These are phyloP conservation scores for Threskiornis aethiopicus DNA, from an alignment of 2,797 vertebrate species.

Conservation along the genomic window DNA sequence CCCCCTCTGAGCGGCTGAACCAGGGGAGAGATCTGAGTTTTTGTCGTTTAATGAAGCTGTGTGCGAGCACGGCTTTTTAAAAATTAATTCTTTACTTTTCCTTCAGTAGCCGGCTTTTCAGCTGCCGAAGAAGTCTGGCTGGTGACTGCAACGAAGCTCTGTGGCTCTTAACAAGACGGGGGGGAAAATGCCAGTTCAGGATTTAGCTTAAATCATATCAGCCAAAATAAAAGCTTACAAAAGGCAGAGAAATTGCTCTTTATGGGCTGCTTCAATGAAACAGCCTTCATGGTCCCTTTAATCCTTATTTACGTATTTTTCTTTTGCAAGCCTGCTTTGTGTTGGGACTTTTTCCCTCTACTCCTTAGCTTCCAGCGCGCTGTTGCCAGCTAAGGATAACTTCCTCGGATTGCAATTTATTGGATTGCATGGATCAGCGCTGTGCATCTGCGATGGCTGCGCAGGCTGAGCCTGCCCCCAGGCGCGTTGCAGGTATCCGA, in stretches of 20 bases:
- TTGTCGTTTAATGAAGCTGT: slow-evolving; percentile 42
- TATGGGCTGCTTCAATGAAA: background rate
- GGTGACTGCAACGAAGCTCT: background rate
- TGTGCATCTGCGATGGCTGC: background rate
- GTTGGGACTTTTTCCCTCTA: background rate
- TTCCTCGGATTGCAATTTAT: background rate
- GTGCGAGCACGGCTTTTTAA: background rate
- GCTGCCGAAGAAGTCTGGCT: slow-evolving; percentile 1
- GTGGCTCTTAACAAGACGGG: background rate
- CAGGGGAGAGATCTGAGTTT: slow-evolving; percentile 37
- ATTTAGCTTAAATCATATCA: slow-evolving; percentile 33
- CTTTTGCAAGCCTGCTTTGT: background rate
- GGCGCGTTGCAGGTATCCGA: rapidly evolving
- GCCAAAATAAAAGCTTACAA: slow-evolving; percentile 19
- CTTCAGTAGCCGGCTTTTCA: slow-evolving; percentile 37
- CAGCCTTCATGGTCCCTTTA: background rate
- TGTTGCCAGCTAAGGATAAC: background rate
- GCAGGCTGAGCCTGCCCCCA: background rate
- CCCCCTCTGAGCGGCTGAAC: slow-evolving; percentile 20
- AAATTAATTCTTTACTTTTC: slow-evolving; percentile 38
- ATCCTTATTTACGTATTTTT: slow-evolving; percentile 15
- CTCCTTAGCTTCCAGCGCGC: background rate
- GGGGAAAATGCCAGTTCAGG: slow-evolving; percentile 33
- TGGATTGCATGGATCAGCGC: background rate
- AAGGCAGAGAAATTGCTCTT: slow-evolving; percentile 44